Evolutionary conservation across 2,113 vertebrate species (phyloP), one percentile per base, ranked within the genome.

Genomic region (Pangasianodon gigas): DNA sequence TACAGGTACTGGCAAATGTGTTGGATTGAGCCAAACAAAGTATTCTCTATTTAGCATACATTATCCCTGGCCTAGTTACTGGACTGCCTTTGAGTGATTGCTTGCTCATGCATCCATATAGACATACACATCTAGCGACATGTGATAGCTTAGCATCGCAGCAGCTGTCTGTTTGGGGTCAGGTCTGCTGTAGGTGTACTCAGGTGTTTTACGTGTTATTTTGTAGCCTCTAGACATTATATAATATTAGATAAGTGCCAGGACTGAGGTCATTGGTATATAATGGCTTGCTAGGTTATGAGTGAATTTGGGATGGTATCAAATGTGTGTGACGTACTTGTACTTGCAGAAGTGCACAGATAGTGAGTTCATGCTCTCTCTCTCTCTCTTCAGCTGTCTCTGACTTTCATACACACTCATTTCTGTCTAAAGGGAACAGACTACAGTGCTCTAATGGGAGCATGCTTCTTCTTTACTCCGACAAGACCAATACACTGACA

Each of bases 221-320:
- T 56, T 56, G 32, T 84, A 29, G 52, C 24, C 4, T 13, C 62
- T 71, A 69, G 79, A 41, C 51, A 74, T 83, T 91, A 89, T 71
- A 51, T 74, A 89, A 89, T 75, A 77, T 84, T 58, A 48, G 58
- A 83, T 87, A 90, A 80, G 86, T 89, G 81, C 37, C 86, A 91
- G 60, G 62, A 62, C 80, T 62, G 48, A 79, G 32, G 84, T 51
- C 74, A 81, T 89, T 65, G 58, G 77, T 82, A 87, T 81, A 75
- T 82, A 71, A 88, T 87, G 88, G 26, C 67, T 85, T 3, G 24
- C 48, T 88, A 90, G 86, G 51, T 51, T 82, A 84, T 10, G 32
- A 54, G 79, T 87, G 75, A 74, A 87, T 37, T 88, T 41, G 69
- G n/a, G n/a, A 89, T 67, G 58, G 77, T 71, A 67, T 87, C 44